Conservation (phyloP, 2,888 invertebrate genomes). For the Scaptomyza reducta region DNA sequence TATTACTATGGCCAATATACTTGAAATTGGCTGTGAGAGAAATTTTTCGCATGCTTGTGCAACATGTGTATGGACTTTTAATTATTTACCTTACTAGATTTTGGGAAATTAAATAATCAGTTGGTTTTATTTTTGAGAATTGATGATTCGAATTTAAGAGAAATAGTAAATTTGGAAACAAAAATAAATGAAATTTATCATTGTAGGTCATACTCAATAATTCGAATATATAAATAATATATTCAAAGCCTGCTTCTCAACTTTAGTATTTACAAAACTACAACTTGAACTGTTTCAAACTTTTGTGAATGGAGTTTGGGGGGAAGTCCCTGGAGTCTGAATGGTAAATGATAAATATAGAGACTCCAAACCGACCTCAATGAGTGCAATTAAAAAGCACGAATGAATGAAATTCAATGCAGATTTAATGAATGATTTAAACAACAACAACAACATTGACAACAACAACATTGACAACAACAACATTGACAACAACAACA, state of each 20-base stretch:
- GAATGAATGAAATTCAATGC: slow-evolving; percentile 73
- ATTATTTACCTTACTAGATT: slow-evolving; percentile 37
- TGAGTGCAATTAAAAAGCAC: slow-evolving; percentile 65
- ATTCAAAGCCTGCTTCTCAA: too few relatives aligned
- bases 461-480: too few relatives aligned
- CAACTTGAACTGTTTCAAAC: neutral
- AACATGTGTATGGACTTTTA: slow-evolving; percentile 27
- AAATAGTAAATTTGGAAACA: too few relatives aligned
- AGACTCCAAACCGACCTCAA: slow-evolving; percentile 30
- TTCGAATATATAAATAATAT: too few relatives aligned
- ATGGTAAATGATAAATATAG: slow-evolving; percentile 15
- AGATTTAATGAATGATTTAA: slow-evolving; percentile 73
- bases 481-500: slow-evolving; percentile 56
- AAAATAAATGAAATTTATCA: too few relatives aligned
- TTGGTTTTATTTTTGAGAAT: too few relatives aligned
- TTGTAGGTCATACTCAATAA: too few relatives aligned
- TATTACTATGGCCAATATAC: slow-evolving; percentile 19
- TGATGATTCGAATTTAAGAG: too few relatives aligned
- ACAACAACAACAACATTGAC: slow-evolving; percentile 32
- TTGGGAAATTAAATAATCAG: slow-evolving; percentile 3
- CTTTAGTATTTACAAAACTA: too few relatives aligned
- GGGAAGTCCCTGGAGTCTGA: neutral
- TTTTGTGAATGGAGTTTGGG: slow-evolving; percentile 2
- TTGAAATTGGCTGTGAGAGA: slow-evolving; percentile 24
- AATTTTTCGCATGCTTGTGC: too few relatives aligned